Percentiles rank a stretch among this genome's conserved stretches.
Evolutionary conservation across 2,888 invertebrate species (phyloP).

Genomic region (Drosophila longiperda): DNA sequence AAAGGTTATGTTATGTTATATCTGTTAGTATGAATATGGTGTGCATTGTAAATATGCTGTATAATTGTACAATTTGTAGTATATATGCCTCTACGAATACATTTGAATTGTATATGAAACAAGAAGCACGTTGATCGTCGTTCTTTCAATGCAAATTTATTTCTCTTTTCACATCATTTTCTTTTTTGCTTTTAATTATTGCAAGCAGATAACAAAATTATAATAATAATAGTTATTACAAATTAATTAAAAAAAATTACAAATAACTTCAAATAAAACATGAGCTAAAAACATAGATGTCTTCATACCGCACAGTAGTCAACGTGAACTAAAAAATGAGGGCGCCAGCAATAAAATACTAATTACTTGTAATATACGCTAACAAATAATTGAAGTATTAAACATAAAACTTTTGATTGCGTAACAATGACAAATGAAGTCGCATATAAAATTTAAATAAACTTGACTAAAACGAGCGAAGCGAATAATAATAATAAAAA

Average conservation of each 20-base stretch:
- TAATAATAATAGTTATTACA: conserved; percentile 63
- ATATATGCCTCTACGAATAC: conserved; percentile 7
- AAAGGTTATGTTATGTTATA: neutral
- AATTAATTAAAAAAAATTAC: conserved; percentile 74
- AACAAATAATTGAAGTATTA: conserved; percentile 44
- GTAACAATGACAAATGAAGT: conserved; percentile 56
- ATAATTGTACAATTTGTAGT: conserved; percentile 18
- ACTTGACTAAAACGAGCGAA: conserved; percentile 40
- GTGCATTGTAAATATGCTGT: conserved; percentile 21
- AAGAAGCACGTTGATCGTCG: conserved; percentile 17
- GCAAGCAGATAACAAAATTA: conserved; percentile 78
- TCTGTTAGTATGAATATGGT: conserved; percentile 6
- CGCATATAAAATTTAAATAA: conserved; percentile 29
- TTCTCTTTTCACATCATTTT: conserved; percentile 45
- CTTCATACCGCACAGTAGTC: conserved; percentile 67
- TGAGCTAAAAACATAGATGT: conserved; percentile 74
- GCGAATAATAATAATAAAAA: conserved; percentile 21
- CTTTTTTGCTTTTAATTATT: conserved; percentile 65
- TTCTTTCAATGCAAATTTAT: conserved; percentile 58
- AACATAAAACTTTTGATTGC: conserved; percentile 40
- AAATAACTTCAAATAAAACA: conserved; percentile 81
- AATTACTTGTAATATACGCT: conserved; percentile 43
- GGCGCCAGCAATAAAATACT: conserved; percentile 38
- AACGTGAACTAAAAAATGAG: conserved; percentile 53
- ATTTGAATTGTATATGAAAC: conserved; percentile 24